Percentiles rank a stretch among this genome's conserved stretches.
Conservation (phyloP, 2,113 vertebrate species). For the Cranoglanis bouderius region DNA sequence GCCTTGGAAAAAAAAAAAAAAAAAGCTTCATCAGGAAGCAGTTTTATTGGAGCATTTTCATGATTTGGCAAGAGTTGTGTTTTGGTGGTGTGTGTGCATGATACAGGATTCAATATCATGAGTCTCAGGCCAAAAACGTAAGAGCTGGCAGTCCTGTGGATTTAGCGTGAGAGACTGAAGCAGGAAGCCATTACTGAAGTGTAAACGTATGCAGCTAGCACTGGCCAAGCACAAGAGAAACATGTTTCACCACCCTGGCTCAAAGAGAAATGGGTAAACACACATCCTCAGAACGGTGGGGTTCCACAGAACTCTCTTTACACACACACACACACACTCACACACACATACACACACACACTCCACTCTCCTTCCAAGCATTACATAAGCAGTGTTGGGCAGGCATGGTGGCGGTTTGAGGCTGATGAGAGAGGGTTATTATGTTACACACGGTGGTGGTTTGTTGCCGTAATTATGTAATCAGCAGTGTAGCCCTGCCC, state of each 20-base stretch:
- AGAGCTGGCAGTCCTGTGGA: slow-evolving; percentile 10
- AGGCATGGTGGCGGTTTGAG: slow-evolving; percentile 63
- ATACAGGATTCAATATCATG: background rate
- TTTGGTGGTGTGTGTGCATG: background rate
- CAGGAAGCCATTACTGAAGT: slow-evolving; percentile 74
- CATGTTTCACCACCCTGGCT: slow-evolving; percentile 53
- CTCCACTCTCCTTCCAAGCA: slow-evolving; percentile 56
- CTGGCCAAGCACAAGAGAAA: slow-evolving; percentile 68
- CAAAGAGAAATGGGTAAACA: slow-evolving; percentile 25
- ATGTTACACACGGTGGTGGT: slow-evolving; percentile 67
- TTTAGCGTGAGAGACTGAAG: slow-evolving; percentile 64
- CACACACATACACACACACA: background rate
- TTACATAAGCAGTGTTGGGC: slow-evolving; percentile 62
- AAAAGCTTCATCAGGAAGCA: background rate
- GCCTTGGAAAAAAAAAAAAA: background rate
- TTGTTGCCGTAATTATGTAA: slow-evolving; percentile 70
- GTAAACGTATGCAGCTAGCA: slow-evolving; percentile 69
- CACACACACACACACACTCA: slow-evolving; percentile 13
- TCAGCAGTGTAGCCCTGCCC: slow-evolving; percentile 61
- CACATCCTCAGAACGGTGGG: slow-evolving; percentile 5
- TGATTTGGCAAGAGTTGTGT: background rate
- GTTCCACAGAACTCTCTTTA: slow-evolving; percentile 8
- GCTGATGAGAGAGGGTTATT: slow-evolving; percentile 70
- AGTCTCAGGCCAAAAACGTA: background rate
- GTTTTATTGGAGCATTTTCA: background rate